Conservation (phyloP, 2,888 invertebrate species). For the Cosmorhoe ocellata region DNA sequence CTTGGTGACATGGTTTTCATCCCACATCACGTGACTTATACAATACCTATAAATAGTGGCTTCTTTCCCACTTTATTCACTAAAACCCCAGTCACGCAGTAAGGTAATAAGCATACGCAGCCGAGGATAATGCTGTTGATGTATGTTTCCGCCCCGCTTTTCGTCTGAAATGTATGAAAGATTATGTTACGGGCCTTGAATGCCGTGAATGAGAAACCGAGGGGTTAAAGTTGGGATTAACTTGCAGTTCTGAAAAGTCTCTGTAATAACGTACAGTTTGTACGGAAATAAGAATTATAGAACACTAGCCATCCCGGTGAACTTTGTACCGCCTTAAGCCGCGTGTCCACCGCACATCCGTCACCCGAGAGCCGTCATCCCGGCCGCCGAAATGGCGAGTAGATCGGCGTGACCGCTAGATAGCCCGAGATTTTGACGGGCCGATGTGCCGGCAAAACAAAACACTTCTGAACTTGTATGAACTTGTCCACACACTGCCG, state of each 20-base stretch:
- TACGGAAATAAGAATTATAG: too few relatives aligned
- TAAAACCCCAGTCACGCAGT: slow-evolving; percentile 50
- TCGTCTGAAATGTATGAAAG: slow-evolving; percentile 43
- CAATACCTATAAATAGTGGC: slow-evolving; percentile 38
- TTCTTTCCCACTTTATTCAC: slow-evolving; percentile 65
- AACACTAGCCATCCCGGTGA: too few relatives aligned
- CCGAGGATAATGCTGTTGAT: slow-evolving; percentile 65
- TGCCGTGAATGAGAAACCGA: neutral
- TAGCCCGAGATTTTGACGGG: too few relatives aligned
- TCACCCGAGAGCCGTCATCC: too few relatives aligned
- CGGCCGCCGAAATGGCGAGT: too few relatives aligned
- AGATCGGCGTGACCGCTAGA: too few relatives aligned
- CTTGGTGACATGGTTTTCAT: too few relatives aligned
- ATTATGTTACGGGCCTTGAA: neutral
- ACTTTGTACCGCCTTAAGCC: too few relatives aligned
- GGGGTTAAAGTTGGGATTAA: slow-evolving; percentile 11
- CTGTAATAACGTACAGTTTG: neutral
- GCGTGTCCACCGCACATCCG: too few relatives aligned
- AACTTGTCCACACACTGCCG: too few relatives aligned
- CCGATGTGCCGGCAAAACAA: too few relatives aligned
- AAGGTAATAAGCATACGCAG: slow-evolving; percentile 49
- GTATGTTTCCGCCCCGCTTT: slow-evolving; percentile 61
- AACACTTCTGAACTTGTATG: too few relatives aligned
- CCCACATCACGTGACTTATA: neutral
- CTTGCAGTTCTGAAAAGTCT: slow-evolving; percentile 10